Conservation (phyloP, 2,113 vertebrate genomes). For the Sardina pilchardus region DNA sequence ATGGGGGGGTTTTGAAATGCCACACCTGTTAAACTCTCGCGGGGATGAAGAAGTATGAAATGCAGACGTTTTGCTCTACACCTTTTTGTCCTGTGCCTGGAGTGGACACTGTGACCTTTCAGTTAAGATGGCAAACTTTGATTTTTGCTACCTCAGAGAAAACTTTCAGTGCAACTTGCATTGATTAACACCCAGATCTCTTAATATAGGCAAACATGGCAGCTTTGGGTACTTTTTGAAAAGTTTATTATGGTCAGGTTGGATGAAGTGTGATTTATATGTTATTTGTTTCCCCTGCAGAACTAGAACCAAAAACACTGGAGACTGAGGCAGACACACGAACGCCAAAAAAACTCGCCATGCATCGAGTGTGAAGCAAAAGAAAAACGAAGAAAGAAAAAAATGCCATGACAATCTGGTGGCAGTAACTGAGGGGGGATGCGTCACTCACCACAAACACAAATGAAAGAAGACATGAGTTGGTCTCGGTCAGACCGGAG, state of each 20-base stretch:
- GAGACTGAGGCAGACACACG: neutral
- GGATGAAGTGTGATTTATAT: neutral
- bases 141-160: no score
- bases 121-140: no score
- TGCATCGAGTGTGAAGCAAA: neutral
- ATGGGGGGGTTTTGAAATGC: no score
- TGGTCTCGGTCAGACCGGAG: neutral
- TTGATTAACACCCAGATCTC: no score
- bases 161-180: no score
- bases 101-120: no score
- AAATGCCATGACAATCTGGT: neutral
- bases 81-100: no score
- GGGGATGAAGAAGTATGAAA: no score
- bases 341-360: neutral
- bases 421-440: neutral
- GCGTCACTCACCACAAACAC: neutral
- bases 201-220: no score
- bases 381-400: neutral
- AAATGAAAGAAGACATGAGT: neutral
- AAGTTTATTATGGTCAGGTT: neutral
- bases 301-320: conserved; percentile 3
- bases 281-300: neutral
- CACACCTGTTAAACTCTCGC: no score
- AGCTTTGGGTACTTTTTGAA: no score
- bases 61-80: no score